Percentiles rank a stretch among this genome's conserved stretches.
phyloP scores from a whole-genome alignment of 2,797 vertebrate species.

The Cheirogaleus major region DNA sequence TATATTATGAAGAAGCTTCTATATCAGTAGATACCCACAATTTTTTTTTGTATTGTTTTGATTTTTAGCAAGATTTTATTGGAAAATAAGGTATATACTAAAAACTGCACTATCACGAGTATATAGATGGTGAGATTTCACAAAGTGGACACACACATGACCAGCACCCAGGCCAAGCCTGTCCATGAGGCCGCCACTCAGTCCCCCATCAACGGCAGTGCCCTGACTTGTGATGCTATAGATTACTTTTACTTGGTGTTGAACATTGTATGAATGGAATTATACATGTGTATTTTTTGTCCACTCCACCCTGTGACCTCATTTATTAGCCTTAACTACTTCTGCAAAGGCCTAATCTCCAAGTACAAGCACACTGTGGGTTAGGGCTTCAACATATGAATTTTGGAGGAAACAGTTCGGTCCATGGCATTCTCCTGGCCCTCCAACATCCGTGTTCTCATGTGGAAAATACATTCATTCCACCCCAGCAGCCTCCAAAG shows the following conservation, averaged over 20 bases:
- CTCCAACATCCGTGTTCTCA: background rate
- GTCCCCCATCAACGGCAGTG: background rate
- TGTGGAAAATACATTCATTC: background rate
- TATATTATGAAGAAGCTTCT: background rate
- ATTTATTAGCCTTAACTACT: background rate
- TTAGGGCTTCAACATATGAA: background rate
- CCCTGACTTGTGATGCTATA: rapidly evolving
- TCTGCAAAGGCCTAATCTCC: background rate
- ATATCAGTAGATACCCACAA: too few relatives aligned
- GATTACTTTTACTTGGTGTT: background rate
- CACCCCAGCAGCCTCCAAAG: background rate
- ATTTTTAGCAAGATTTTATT: background rate
- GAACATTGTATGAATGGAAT: background rate
- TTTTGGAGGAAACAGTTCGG: background rate
- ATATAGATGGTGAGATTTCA: background rate
- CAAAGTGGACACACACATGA: background rate
- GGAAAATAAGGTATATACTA: background rate
- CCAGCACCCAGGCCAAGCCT: background rate
- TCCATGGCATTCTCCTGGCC: background rate
- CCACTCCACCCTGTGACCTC: background rate
- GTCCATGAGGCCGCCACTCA: too few relatives aligned
- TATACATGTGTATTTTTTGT: background rate
- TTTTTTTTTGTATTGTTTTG: background rate
- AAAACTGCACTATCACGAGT: background rate
- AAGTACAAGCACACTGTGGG: too few relatives aligned